Evolutionary conservation across 1,140 invertebrate genomes (phyloP), one percentile per base, ranked within the genome.

Genomic region (Pseudachorutes palmiensis): DNA sequence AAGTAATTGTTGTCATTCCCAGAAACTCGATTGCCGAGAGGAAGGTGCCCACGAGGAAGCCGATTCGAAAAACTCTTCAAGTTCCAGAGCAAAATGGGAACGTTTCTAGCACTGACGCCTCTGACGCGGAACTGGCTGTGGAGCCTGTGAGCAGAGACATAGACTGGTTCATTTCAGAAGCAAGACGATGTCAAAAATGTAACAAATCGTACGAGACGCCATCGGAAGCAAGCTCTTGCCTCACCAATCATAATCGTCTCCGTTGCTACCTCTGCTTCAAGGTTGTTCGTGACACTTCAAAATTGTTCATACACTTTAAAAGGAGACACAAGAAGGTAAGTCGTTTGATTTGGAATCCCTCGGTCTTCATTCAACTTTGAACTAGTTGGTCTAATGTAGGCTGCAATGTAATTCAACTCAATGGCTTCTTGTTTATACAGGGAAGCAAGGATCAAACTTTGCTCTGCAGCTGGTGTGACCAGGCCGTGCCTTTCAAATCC

Each of bases 191-290:
- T 28, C 66, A 68, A 32, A 48, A 64, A 14, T 68, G 66, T n/a
- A 28, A 64, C 2, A 64, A 30, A 28, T 2, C 28, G 12, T 62
- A 61, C 51, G 3, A 24, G 26, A 58, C 5, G 9, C 61, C 66
- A 1, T 61, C 66, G 2, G 22, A 16, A 22, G 66, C 66, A 2
- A 57, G 57, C 0, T 16, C 1, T 2, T 67, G 66, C 30, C 49
- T 67, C n/a, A 67, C 59, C 1, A 55, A 29, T 36, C 66, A 67
- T 45, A 1, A 16, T n/a, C 45, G 66, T 26, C 60, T 55, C 24
- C 48, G 66, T 2, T 68, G 66, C 26, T 68, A 68, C 51, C 62
- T 64, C 26, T 68, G 66, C 33, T 68, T 68, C 30, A 28, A 62
- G 19, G 62, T 68, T 31, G 61, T 32, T 1, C 26, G 55, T 32